Conservation (phyloP, 2,888 invertebrate species). For the Limnephilus marmoratus region DNA sequence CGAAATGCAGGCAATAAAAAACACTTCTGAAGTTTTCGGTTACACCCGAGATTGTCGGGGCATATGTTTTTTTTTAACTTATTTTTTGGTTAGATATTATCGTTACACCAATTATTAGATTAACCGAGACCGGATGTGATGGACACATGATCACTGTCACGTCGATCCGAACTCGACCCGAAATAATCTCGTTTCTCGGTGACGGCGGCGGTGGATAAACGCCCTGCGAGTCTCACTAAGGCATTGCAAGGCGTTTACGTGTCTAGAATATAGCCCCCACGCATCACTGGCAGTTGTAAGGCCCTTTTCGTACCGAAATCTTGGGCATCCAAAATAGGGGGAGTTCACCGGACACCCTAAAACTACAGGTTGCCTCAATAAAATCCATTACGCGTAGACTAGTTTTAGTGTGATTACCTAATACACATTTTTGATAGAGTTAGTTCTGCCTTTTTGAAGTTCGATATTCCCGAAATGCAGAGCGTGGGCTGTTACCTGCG, state of each 20-base stretch:
- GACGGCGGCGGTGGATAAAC: neutral
- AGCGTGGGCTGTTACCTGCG: neutral
- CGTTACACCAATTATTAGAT: no score
- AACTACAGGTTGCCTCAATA: constrained; percentile 58
- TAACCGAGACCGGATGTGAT: no score
- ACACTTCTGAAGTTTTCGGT: no score
- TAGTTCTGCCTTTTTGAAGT: neutral
- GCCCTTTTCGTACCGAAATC: constrained; percentile 49
- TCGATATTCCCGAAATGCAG: neutral
- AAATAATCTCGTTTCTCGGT: no score
- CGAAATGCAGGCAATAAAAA: no score
- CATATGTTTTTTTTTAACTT: no score
- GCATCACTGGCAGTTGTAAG: constrained; percentile 42
- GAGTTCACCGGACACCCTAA: neutral
- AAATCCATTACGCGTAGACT: constrained; percentile 60
- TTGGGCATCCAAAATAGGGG: constrained; percentile 1
- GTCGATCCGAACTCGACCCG: no score
- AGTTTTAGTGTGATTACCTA: constrained; percentile 60
- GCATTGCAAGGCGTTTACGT: constrained; percentile 55
- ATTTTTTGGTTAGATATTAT: no score
- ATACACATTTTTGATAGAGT: constrained; percentile 51
- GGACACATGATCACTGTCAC: no score
- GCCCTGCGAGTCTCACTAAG: neutral
- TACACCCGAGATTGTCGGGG: no score
- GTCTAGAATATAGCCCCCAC: constrained; percentile 59